These are phyloP conservation scores for Anarsia innoxiella DNA, from an alignment of 2,888 invertebrate species.

Conservation along the genomic window DNA sequence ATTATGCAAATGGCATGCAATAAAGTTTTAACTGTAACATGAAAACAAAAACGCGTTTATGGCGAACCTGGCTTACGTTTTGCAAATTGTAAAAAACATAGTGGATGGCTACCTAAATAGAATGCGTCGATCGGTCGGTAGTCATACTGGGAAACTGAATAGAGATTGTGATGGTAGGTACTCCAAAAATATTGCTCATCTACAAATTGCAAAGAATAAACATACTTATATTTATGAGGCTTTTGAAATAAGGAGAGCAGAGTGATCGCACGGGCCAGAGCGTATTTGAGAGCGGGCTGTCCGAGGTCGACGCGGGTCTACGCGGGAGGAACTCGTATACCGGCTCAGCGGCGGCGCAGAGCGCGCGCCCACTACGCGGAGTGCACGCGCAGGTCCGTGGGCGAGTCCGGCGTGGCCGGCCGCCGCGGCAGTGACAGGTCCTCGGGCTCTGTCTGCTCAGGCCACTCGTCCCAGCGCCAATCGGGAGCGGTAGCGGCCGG, in stretches of 20 bases:
- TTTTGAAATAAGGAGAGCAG: constrained; percentile 15
- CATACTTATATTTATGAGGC: too few species aligned
- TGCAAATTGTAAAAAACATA: constrained; percentile 49
- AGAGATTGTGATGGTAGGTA: too few species aligned
- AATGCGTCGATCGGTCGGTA: constrained; percentile 45
- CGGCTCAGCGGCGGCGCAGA: constrained; percentile 64
- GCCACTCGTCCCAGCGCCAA: constrained; percentile 73
- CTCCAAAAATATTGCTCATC: too few species aligned
- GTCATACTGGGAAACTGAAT: constrained; percentile 52
- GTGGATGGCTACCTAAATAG: constrained; percentile 56
- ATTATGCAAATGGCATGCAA: constrained; percentile 70
- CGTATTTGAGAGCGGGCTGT: constrained; percentile 20
- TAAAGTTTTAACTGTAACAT: constrained; percentile 65
- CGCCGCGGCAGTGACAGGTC: constrained; percentile 84
- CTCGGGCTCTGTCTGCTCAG: constrained; percentile 94
- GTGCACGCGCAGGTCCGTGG: constrained; percentile 68
- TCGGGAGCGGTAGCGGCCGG: constrained; percentile 58
- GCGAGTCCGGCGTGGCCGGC: constrained; percentile 67
- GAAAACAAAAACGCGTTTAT: constrained; percentile 53
- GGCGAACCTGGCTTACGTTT: constrained; percentile 49
- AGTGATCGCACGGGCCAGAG: constrained; percentile 19
- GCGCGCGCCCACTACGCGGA: constrained; percentile 59
- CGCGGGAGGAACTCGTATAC: constrained; percentile 86
- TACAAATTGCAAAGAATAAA: too few species aligned
- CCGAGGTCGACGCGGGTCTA: constrained; percentile 64